Evolutionary conservation across 2,113 vertebrate genomes (phyloP), one percentile per base, ranked within the genome.

Genomic region (Athene noctua): DNA sequence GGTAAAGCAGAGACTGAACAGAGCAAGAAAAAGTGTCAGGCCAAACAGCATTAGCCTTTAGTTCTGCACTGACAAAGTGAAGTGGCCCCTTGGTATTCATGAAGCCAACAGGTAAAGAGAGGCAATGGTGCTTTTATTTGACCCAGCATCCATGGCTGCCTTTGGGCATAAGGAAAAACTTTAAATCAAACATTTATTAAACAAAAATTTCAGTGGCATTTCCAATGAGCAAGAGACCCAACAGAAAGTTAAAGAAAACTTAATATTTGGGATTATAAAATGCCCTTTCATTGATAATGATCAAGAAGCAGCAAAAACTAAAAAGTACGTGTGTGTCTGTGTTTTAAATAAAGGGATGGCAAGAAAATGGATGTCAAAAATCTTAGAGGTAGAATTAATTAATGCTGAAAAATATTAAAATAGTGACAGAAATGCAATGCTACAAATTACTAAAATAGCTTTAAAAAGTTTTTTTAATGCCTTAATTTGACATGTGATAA

Each of bases 401-500:
- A 90, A 86, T 85, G 80, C 22, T 72, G 44, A 91, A 95, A 95
- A 96, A 85, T 38, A 96, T 63, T 95, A 97, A 97, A 95, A 90
- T 74, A 54, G 17, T 94, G 91, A 96, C 66, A 86, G 57, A 92
- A 95, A 94, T 63, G 80, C 86, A 93, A 97, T 78, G 72, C 30
- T 91, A 96, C 83, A 96, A 96, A 97, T 97, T 95, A 92, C 61
- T 95, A 94, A 96, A 94, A 86, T 63, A 97, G 96, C 87, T 95
- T 87, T 79, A 90, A 88, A 95, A 97, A 97, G 94, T 97, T 96
- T 97, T 94, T 97, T 95, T 94, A 97, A 96, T 86, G 67, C 46
- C 82, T 89, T 97, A 96, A 96, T 97, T 97, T 97, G 97, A 97
- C 89, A 96, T 96, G 92, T 92, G 96, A 98, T 97, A 97, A 97